A percentile compares a stretch with the other conserved stretches of the same genome.
phyloP scores from a whole-genome alignment of 2,113 vertebrate species.

The Corapipo altera region DNA sequence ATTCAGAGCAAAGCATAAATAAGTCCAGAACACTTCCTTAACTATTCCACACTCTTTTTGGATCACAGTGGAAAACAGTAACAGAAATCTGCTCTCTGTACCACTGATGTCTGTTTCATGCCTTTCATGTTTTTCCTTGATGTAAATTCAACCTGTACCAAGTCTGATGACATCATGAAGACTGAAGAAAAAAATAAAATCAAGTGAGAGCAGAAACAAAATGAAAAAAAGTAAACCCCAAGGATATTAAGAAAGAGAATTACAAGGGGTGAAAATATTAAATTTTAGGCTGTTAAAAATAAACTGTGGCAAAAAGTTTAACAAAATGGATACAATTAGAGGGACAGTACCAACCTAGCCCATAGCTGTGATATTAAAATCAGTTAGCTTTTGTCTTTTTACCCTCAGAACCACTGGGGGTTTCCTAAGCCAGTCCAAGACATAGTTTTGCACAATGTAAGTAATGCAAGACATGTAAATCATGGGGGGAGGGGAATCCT shows the following conservation, averaged over 20 bases:
- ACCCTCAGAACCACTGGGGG: neutral
- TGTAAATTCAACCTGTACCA: constrained; percentile 6
- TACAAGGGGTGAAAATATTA: neutral
- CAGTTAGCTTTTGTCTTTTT: neutral
- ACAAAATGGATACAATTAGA: neutral
- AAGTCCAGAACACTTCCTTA: constrained; percentile 5
- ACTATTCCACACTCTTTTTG: neutral
- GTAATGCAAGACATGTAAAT: neutral
- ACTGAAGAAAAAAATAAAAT: neutral
- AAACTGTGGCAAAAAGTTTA: neutral
- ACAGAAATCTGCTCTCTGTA: neutral
- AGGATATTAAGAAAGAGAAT: neutral
- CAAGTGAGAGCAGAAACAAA: neutral
- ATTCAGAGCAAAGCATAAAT: neutral
- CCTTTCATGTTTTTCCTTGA: constrained; percentile 1
- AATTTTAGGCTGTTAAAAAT: neutral
- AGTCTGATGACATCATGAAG: neutral
- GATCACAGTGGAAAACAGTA: neutral
- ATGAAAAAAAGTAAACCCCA: neutral
- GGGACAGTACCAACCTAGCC: neutral
- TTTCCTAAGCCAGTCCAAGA: neutral
- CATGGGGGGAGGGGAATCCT: neutral
- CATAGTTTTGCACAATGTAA: neutral
- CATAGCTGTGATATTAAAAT: neutral
- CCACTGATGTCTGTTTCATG: neutral